These are phyloP conservation scores for Holocentrus rufus DNA, from an alignment of 2,797 vertebrate species.

Conservation along the genomic window DNA sequence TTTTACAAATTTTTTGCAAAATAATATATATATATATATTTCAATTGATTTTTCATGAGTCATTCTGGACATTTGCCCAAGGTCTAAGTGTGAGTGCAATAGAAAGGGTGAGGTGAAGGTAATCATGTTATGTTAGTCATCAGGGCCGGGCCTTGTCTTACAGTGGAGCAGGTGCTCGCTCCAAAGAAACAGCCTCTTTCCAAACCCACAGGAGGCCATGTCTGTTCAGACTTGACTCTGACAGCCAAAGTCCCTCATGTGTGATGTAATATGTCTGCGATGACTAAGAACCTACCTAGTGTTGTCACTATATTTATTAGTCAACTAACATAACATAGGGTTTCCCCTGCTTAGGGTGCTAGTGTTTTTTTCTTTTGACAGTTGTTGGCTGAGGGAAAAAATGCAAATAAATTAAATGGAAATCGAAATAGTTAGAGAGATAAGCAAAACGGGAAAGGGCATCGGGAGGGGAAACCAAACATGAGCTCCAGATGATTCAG, in stretches of 20 bases:
- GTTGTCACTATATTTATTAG: constrained; percentile 36
- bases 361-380: no score
- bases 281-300: constrained; percentile 30
- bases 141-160: constrained; percentile 38
- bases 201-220: constrained; percentile 49
- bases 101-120: constrained; percentile 54
- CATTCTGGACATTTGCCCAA: constrained; percentile 6
- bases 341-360: neutral
- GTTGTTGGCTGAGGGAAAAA: neutral
- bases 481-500: no score
- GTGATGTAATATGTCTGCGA: constrained; percentile 69
- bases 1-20: neutral
- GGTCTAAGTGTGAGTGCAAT: constrained; percentile 29
- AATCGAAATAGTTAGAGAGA: neutral
- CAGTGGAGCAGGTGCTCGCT: constrained; percentile 56
- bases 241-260: constrained; percentile 60
- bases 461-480: no score
- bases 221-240: constrained; percentile 52
- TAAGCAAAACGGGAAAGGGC: neutral
- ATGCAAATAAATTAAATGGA: neutral
- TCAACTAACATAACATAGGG: constrained; percentile 31
- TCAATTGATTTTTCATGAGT: constrained; percentile 25
- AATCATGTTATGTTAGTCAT: constrained; percentile 70
- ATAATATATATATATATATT: no score
- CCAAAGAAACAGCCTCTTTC: constrained; percentile 43